Base-by-base conservation (phyloP, 2,113 vertebrate genomes). In the Caretta caretta region DNA sequence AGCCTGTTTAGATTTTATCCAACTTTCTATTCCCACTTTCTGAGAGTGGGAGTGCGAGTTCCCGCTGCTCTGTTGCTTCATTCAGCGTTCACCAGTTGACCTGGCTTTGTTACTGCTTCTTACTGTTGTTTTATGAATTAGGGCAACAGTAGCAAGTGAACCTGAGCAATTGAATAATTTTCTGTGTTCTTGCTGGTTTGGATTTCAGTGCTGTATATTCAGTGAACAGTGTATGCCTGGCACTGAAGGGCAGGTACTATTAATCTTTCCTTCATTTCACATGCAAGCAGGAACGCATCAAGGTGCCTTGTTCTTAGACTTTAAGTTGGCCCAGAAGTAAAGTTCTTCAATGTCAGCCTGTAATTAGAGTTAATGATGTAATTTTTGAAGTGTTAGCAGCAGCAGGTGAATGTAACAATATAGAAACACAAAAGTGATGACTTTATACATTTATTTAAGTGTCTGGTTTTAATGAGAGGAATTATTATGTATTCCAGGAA, bases 401-500 rank as follows among this genome's bases (percentile, higher is more conserved):
- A 89, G 75, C 54, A 20, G 83, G 96, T 92, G 93, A 94, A 97
- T 97, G 69, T 78, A 93, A 85, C 93, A 90, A 1, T 78, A 94
- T 69, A 83, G 90, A 93, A 93, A 19, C 85, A 48, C 72, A 76
- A 89, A 95, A 81, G 93, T 90, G 89, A 94, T 82, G 93, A 94
- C 89, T 96, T 82, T 4, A 95, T 95, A 86, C 93, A 93, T 65
- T 91, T 72, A 38, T 78, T 50, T 87, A 69, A 50, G 78, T 50
- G 0, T 86, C 80, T 42, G 10, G 1, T 92, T 98, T 98, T 93
- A 95, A 94, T 1, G 11, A 97, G 93, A 86, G 87, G 84, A 94
- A 72, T 97, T 97, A 96, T 95, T 92, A 95, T 88, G 94, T 95
- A 92, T 95, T 96, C 78, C 93, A 93, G 91, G 95, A 31, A 96